Conservation (phyloP, 2,113 vertebrate species). For the Podilymbus podiceps region DNA sequence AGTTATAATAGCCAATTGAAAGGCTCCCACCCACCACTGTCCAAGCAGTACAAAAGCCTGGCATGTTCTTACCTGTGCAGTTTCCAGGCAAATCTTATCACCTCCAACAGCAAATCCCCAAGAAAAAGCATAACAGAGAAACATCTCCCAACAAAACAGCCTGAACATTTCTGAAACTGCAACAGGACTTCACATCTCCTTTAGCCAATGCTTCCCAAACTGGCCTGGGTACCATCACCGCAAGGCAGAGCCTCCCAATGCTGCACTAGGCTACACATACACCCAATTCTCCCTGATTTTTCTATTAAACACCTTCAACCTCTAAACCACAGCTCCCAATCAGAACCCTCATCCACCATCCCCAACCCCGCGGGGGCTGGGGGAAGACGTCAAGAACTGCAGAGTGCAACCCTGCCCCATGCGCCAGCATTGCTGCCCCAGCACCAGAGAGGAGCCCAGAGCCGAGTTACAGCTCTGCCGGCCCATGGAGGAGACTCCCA, state of each 20-base stretch:
- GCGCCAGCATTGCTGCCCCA: background rate
- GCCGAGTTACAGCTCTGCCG: background rate
- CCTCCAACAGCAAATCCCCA: background rate
- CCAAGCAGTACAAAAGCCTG: background rate
- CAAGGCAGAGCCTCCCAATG: background rate
- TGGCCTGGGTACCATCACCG: background rate
- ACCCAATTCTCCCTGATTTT: background rate
- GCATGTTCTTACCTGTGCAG: background rate
- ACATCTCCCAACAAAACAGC: background rate
- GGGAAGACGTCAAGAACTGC: accelerated
- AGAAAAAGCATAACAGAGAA: background rate
- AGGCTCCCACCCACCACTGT: background rate
- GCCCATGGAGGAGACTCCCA: background rate
- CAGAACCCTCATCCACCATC: background rate
- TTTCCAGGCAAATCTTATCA: background rate
- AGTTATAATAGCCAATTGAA: background rate
- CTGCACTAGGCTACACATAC: accelerated
- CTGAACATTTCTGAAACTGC: background rate
- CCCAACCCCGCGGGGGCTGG: background rate
- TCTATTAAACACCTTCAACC: background rate
- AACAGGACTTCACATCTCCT: background rate
- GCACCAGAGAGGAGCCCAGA: background rate
- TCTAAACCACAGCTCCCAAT: background rate
- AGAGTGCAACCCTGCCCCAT: background rate
- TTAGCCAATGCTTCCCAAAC: background rate